These are phyloP conservation scores for Xanthorhoe spadicearia DNA, from an alignment of 2,888 invertebrate species.

Conservation along the genomic window DNA sequence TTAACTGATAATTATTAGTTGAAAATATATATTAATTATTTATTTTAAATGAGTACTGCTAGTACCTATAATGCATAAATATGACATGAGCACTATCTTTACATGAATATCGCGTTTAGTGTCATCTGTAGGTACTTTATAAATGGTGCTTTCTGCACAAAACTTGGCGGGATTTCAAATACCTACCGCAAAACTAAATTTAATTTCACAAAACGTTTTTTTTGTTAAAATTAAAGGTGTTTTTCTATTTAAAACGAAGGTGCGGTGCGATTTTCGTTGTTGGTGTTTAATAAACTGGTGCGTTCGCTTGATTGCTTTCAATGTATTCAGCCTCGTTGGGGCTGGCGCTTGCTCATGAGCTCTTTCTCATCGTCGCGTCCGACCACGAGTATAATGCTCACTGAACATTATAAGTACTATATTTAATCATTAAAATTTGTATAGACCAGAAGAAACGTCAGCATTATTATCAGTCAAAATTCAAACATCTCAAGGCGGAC, in stretches of 20 bases:
- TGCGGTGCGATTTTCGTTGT: conserved; percentile 26
- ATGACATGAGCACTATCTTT: conserved; percentile 64
- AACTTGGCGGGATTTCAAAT: conserved; percentile 77
- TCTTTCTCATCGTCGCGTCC: conserved; percentile 23
- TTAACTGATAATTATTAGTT: too few relatives aligned
- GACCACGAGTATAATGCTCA: conserved; percentile 45
- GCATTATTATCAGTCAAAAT: conserved; percentile 46
- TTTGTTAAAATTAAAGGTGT: conserved; percentile 53
- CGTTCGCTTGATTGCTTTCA: conserved; percentile 30
- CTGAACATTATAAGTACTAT: conserved; percentile 43
- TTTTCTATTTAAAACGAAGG: conserved; percentile 25
- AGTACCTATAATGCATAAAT: neutral
- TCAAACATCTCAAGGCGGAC: conserved; percentile 47
- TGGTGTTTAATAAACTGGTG: conserved; percentile 32
- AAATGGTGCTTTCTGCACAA: conserved; percentile 63
- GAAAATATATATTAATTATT: too few relatives aligned
- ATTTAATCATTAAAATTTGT: conserved; percentile 58
- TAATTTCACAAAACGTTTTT: conserved; percentile 57
- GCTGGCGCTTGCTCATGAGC: conserved; percentile 13
- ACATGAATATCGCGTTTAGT: conserved; percentile 67
- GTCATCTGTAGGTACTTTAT: conserved; percentile 71
- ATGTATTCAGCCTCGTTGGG: conserved; percentile 11
- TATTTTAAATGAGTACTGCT: too few relatives aligned
- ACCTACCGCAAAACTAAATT: conserved; percentile 62
- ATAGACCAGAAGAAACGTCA: conserved; percentile 49